Base-by-base conservation (phyloP, 2,888 invertebrate genomes). In the Allygus modestus region DNA sequence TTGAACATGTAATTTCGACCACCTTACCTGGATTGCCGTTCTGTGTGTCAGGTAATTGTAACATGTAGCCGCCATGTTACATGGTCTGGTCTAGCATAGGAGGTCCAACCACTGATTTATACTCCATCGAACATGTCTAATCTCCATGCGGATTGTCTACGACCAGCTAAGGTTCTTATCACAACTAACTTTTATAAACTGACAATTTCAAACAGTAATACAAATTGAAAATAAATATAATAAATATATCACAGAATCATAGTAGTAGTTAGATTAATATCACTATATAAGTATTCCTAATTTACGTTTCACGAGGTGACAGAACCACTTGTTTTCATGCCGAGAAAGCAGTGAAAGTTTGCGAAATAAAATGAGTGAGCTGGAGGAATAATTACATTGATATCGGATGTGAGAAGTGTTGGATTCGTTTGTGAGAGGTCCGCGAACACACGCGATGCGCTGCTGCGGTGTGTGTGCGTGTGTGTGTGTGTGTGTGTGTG, bases 301-400 rank as follows among this genome's bases (percentile, higher is more conserved):
- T n/a, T n/a, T n/a, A n/a, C n/a, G n/a, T n/a, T n/a, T n/a, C n/a
- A n/a, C n/a, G n/a, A n/a, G n/a, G n/a, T n/a, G n/a, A n/a, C n/a
- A n/a, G n/a, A n/a, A n/a, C n/a, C n/a, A n/a, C 4, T 7, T 46
- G 17, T 65, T 65, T 65, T 28, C 28, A 5, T 31, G 5, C 17
- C 17, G 65, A 65, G 65, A 65, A 65, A 65, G 65, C 20, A 65
- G 65, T 65, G 65, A 65, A 65, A 65, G 65, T 65, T 28, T 65
- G 65, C 65, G 65, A 65, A 65, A 65, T 65, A 31, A 28, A 65
- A 31, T 28, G 28, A 31, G 31, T 11, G 7, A 11, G 31, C 17
- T 4, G 17, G 7, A 31, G 11, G 65, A 65, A 65, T 65, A 65
- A 65, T 65, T 65, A 15, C 65, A 65, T 31, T 65, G 65, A 65